These are phyloP conservation scores for Homalodisca vitripennis DNA, from an alignment of 1,140 invertebrate genomes.

Conservation along the genomic window DNA sequence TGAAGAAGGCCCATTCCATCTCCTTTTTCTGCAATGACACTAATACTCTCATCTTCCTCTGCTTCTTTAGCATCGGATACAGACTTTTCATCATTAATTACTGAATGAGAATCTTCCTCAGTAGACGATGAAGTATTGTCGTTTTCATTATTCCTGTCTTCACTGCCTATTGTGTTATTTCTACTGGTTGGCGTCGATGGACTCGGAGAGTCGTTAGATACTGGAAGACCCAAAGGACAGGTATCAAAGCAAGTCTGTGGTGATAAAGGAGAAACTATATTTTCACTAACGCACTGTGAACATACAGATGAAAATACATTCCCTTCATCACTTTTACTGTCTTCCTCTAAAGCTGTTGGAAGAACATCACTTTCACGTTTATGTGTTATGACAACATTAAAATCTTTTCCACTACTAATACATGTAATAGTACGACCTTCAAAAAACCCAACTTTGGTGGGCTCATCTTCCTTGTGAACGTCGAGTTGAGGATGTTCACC, in stretches of 20 bases:
- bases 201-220: slow-evolving; percentile 54
- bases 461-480: slow-evolving; percentile 54
- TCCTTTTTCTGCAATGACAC: slow-evolving; percentile 53
- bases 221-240: slow-evolving; percentile 50
- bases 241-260: slow-evolving; percentile 51
- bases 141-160: slow-evolving; percentile 39
- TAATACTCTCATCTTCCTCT: slow-evolving; percentile 47
- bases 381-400: slow-evolving; percentile 64
- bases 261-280: slow-evolving; percentile 51
- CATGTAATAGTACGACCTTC: slow-evolving; percentile 62
- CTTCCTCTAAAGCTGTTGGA: slow-evolving; percentile 57
- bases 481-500: slow-evolving; percentile 69
- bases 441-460: slow-evolving; percentile 67
- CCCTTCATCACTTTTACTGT: slow-evolving; percentile 53
- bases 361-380: slow-evolving; percentile 51
- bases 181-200: slow-evolving; percentile 51
- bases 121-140: slow-evolving; percentile 38
- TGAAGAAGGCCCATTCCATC: slow-evolving; percentile 60
- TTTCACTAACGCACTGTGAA: slow-evolving; percentile 50
- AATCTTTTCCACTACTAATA: slow-evolving; percentile 60
- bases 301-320: slow-evolving; percentile 65
- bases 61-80: slow-evolving; percentile 46
- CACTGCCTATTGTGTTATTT: slow-evolving; percentile 44
- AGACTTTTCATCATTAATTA: slow-evolving; percentile 38
- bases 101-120: slow-evolving; percentile 36